These are phyloP conservation scores for Myotis vivesi DNA, from an alignment of 2,797 vertebrate genomes.

Conservation along the genomic window DNA sequence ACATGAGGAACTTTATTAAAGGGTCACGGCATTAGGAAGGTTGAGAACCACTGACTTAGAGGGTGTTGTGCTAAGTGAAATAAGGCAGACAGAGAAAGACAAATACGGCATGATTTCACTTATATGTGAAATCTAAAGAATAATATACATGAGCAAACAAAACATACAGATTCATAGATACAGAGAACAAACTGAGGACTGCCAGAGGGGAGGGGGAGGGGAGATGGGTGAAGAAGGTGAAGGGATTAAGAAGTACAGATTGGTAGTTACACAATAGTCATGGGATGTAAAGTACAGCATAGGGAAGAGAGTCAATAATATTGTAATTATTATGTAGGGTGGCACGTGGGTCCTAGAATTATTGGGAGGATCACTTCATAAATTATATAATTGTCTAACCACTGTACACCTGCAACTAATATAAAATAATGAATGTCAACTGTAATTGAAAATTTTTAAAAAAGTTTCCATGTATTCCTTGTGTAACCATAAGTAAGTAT, in stretches of 20 bases:
- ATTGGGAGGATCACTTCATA: neutral
- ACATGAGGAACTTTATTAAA: no score
- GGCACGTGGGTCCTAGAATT: neutral
- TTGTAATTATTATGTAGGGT: neutral
- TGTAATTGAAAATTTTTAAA: neutral
- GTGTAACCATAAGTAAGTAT: conserved; percentile 17
- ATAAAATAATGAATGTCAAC: neutral
- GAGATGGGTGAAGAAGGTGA: neutral
- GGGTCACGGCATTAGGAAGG: no score
- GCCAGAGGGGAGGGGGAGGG: neutral
- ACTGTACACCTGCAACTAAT: neutral
- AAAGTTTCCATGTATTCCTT: conserved; percentile 5
- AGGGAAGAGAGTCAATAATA: neutral
- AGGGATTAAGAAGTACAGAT: neutral
- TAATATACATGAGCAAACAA: neutral
- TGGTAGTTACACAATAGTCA: neutral
- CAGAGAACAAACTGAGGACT: neutral
- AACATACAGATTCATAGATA: neutral
- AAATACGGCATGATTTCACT: neutral
- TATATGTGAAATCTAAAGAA: neutral
- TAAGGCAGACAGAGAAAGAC: neutral
- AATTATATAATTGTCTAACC: neutral
- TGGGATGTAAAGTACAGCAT: neutral
- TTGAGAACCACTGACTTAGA: neutral
- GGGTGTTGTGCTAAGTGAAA: neutral